Conservation (phyloP, 2,888 invertebrate genomes). For the Dermolepida albohirtum region DNA sequence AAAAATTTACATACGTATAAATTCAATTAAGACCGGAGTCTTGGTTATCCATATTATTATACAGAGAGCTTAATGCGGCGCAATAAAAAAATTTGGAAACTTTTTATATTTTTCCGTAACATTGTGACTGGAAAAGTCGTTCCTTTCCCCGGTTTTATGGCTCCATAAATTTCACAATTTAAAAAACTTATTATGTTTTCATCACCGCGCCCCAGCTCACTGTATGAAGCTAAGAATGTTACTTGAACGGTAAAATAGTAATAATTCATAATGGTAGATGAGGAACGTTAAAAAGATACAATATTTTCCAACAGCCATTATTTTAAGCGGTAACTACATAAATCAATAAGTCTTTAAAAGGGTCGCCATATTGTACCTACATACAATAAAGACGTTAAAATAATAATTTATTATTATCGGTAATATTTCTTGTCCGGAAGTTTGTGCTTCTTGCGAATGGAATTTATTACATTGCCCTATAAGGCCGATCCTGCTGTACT, state of each 20-base stretch:
- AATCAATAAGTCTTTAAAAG: conserved; percentile 23
- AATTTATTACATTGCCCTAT: too few relatives aligned
- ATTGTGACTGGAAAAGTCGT: too few relatives aligned
- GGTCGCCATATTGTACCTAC: too few relatives aligned
- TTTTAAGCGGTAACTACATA: conserved; percentile 17
- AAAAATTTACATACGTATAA: too few relatives aligned
- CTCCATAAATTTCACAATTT: conserved; percentile 29
- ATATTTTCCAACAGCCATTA: conserved; percentile 21
- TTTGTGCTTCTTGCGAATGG: too few relatives aligned
- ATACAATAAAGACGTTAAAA: too few relatives aligned
- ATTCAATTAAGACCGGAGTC: too few relatives aligned
- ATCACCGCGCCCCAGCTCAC: conserved; percentile 6
- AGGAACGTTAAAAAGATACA: conserved; percentile 17
- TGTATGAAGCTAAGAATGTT: too few relatives aligned
- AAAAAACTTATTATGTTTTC: conserved; percentile 36
- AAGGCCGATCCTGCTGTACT: too few relatives aligned
- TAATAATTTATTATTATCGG: too few relatives aligned
- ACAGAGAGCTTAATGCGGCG: background rate
- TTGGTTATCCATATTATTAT: too few relatives aligned
- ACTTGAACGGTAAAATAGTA: background rate
- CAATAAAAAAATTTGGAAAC: conserved; percentile 5
- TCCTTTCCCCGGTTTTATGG: conserved; percentile 13
- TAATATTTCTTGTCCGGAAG: too few relatives aligned
- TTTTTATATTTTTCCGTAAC: background rate
- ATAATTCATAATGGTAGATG: conserved; percentile 26